These are phyloP conservation scores for Agapetus fuscipes DNA, from an alignment of 2,888 invertebrate genomes.

Conservation along the genomic window DNA sequence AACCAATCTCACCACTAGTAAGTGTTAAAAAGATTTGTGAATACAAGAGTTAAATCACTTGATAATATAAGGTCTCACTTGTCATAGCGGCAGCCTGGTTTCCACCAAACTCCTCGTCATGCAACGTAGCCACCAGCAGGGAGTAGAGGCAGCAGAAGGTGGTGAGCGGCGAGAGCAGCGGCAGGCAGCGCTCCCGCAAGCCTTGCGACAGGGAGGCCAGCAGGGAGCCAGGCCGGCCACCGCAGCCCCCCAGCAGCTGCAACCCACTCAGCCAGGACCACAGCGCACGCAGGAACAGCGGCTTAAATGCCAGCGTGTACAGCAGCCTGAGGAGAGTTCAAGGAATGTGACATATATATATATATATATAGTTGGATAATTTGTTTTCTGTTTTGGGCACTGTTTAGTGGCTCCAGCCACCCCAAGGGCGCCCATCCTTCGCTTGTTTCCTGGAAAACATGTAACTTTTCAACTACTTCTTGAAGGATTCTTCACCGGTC, in stretches of 20 bases:
- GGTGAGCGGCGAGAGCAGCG: slow-evolving; percentile 67
- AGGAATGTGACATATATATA: too few relatives aligned
- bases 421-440: too few relatives aligned
- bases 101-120: slow-evolving; percentile 75
- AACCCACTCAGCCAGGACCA: slow-evolving; percentile 53
- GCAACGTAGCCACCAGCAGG: slow-evolving; percentile 68
- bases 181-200: slow-evolving; percentile 43
- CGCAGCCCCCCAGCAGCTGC: slow-evolving; percentile 34
- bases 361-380: too few relatives aligned
- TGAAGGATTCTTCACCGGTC: too few relatives aligned
- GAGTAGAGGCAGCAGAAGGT: slow-evolving; percentile 79
- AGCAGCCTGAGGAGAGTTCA: slow-evolving; percentile 45
- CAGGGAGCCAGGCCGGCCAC: slow-evolving; percentile 46
- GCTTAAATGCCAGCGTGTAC: slow-evolving; percentile 72
- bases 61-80: too few relatives aligned
- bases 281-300: slow-evolving; percentile 62
- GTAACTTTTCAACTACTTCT: too few relatives aligned
- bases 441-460: too few relatives aligned
- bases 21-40: too few relatives aligned
- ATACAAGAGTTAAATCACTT: too few relatives aligned
- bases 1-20: too few relatives aligned
- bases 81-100: slow-evolving; percentile 30
- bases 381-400: too few relatives aligned
- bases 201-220: slow-evolving; percentile 60
- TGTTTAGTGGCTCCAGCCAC: too few relatives aligned